phyloP scores from a whole-genome alignment of 2,113 vertebrate genomes.

The Epinephelus fuscoguttatus region DNA sequence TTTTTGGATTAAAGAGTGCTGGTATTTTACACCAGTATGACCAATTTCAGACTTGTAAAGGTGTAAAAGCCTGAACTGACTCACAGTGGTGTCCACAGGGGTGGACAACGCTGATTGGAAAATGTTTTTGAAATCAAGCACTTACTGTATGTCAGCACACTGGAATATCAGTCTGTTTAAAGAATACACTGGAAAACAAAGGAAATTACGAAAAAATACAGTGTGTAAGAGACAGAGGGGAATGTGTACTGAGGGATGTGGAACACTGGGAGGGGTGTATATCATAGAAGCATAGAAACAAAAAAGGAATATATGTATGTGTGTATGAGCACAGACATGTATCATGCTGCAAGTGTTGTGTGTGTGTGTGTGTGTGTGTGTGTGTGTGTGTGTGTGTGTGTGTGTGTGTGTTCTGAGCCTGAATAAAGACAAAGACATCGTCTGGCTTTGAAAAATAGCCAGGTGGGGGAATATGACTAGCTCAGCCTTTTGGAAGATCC shows the following conservation, averaged over 20 bases:
- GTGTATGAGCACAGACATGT: constrained; percentile 11
- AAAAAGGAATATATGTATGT: neutral
- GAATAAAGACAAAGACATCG: constrained; percentile 75
- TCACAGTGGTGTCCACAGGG: neutral
- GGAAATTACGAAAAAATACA: neutral
- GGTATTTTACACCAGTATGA: constrained; percentile 13
- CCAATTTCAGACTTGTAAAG: constrained; percentile 4
- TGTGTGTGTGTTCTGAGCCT: constrained; percentile 38
- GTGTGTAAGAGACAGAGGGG: neutral
- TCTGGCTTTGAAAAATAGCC: constrained; percentile 83
- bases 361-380: too few relatives aligned
- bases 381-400: constrained; percentile 22
- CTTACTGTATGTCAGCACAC: neutral
- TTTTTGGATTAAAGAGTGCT: constrained; percentile 39
- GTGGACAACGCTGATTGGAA: neutral
- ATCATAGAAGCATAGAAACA: neutral
- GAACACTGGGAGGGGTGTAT: neutral
- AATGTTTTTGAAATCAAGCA: neutral
- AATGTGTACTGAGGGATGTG: neutral
- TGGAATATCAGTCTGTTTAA: neutral
- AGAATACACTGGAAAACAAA: constrained; percentile 4
- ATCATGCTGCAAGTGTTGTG: neutral
- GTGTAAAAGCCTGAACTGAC: constrained; percentile 8
- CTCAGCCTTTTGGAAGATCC: constrained; percentile 82
- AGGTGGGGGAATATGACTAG: constrained; percentile 79